These are phyloP conservation scores for Synergus itoensis DNA, from an alignment of 2,888 invertebrate species.

Conservation along the genomic window DNA sequence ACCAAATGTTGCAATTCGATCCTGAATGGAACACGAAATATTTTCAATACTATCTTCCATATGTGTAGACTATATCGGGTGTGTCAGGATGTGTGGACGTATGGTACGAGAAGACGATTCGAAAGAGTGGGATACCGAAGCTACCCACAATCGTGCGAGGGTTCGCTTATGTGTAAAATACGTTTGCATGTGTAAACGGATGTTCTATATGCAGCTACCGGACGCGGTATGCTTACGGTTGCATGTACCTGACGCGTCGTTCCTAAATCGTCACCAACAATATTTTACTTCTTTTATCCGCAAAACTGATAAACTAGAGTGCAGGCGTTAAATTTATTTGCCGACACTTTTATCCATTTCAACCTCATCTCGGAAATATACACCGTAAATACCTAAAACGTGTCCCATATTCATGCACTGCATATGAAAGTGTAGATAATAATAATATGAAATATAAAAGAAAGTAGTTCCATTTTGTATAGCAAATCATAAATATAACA, in stretches of 20 bases:
- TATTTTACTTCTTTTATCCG: background rate
- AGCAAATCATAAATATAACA: too few species aligned
- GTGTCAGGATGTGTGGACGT: background rate
- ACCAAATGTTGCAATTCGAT: background rate
- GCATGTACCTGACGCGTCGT: constrained; percentile 64
- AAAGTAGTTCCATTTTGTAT: background rate
- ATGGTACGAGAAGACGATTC: background rate
- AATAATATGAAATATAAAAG: background rate
- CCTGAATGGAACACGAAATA: background rate
- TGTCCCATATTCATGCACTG: background rate
- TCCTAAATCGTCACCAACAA: constrained; percentile 50
- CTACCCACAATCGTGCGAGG: constrained; percentile 23
- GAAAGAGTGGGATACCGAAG: background rate
- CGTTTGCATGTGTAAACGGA: constrained; percentile 60
- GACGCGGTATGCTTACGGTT: constrained; percentile 60
- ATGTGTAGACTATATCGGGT: background rate
- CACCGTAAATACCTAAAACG: too few species aligned
- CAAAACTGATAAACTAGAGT: background rate
- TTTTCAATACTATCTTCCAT: background rate
- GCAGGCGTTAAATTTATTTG: background rate
- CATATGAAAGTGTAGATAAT: background rate
- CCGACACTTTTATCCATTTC: constrained; percentile 4
- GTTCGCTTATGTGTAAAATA: constrained; percentile 5
- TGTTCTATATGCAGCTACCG: constrained; percentile 74
- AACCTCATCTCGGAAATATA: constrained; percentile 1